Percentiles rank a stretch among this genome's conserved stretches.
phyloP scores from a whole-genome alignment of 2,888 invertebrate genomes.

The Ariolimax columbianus region DNA sequence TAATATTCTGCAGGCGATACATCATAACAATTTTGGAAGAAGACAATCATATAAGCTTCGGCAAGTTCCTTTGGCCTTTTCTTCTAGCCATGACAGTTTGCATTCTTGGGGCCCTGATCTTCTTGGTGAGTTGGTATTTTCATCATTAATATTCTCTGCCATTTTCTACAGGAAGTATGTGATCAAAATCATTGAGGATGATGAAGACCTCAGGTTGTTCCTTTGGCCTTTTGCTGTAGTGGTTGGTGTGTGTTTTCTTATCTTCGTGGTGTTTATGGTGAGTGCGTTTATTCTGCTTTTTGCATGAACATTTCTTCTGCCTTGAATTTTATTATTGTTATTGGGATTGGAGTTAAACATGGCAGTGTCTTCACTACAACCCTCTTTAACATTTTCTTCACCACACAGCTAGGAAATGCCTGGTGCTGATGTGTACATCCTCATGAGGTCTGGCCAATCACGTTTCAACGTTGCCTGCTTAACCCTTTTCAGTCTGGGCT shows the following conservation, averaged over 20 bases:
- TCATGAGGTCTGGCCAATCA: too few relatives aligned
- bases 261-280: conserved; percentile 81
- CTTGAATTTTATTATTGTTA: neutral
- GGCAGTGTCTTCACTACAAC: too few relatives aligned
- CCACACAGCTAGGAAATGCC: too few relatives aligned
- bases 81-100: conserved; percentile 95
- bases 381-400: too few relatives aligned
- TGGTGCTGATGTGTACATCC: too few relatives aligned
- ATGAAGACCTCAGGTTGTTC: conserved; percentile 85
- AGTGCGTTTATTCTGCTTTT: conserved; percentile 55
- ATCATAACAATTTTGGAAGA: conserved; percentile 16
- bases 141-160: neutral
- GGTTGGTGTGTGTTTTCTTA: conserved; percentile 92
- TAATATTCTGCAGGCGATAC: conserved; percentile 4
- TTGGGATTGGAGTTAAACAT: too few relatives aligned
- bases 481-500: too few relatives aligned
- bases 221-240: conserved; percentile 95
- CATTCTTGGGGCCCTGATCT: conserved; percentile 85
- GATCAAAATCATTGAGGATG: conserved; percentile 45
- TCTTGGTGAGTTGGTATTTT: conserved; percentile 75
- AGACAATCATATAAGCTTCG: conserved; percentile 72
- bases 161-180: conserved; percentile 29
- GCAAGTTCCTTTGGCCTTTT: conserved; percentile 94
- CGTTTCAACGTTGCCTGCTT: too few relatives aligned
- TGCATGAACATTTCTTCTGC: neutral